phyloP scores from a whole-genome alignment of 2,113 vertebrate genomes.

The Centropus unirufus region DNA sequence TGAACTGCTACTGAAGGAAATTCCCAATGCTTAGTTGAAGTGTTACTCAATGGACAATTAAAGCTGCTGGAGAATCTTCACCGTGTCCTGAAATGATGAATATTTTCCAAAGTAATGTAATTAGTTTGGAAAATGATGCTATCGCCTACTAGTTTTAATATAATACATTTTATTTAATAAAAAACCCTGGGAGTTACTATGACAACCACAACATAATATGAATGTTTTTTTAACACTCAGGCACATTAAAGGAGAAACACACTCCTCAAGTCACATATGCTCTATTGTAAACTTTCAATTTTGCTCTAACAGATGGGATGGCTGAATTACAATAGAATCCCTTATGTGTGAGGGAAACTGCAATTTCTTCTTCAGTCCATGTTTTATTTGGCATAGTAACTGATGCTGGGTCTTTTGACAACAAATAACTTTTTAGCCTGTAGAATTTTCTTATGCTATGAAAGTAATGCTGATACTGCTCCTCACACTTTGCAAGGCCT shows the following conservation, averaged over 20 bases:
- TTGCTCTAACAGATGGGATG: not conserved
- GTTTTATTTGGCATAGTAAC: not conserved
- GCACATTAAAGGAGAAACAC: not conserved
- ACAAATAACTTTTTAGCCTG: not conserved
- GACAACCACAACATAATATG: not conserved
- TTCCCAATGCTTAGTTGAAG: not conserved
- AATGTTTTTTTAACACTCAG: not conserved
- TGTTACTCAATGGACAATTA: not conserved
- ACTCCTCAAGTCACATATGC: not conserved
- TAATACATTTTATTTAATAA: not conserved
- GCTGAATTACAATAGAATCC: conserved; percentile 12
- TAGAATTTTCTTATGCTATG: not conserved
- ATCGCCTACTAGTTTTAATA: not conserved
- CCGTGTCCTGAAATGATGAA: not conserved
- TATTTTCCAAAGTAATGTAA: not conserved
- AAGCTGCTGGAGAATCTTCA: not conserved
- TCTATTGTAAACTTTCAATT: not conserved
- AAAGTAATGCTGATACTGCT: not conserved
- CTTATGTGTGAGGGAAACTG: not conserved
- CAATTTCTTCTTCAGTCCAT: not conserved
- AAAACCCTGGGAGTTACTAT: not conserved
- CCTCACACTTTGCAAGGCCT: not conserved
- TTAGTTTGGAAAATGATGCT: not conserved
- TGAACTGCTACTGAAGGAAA: not conserved
- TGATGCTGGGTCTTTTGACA: not conserved